Percentiles rank a stretch among this genome's conserved stretches.
phyloP scores from a whole-genome alignment of 2,113 vertebrate species.

The Platichthys stellatus region DNA sequence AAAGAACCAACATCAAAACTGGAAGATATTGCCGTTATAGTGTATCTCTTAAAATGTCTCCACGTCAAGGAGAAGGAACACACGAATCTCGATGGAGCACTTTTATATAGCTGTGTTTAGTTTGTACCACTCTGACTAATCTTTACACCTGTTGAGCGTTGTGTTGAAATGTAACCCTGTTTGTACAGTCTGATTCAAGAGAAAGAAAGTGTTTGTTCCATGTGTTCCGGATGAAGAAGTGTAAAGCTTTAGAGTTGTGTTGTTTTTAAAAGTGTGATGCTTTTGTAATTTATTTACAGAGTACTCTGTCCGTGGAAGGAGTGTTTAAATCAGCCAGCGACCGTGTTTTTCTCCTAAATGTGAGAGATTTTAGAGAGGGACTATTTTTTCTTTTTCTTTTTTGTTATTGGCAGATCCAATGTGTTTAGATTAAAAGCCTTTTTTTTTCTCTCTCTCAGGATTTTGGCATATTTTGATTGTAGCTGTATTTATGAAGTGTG shows the following conservation, averaged over 20 bases:
- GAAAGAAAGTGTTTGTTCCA: slow-evolving; percentile 32
- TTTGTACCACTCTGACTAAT: slow-evolving; percentile 56
- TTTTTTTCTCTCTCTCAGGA: slow-evolving; percentile 56
- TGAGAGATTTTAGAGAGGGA: slow-evolving; percentile 17
- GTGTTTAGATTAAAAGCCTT: slow-evolving; percentile 40
- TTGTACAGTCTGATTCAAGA: slow-evolving; percentile 63
- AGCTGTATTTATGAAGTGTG: slow-evolving; percentile 56
- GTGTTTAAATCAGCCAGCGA: slow-evolving; percentile 33
- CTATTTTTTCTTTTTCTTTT: slow-evolving; percentile 61
- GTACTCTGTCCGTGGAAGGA: slow-evolving; percentile 38
- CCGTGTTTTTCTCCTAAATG: slow-evolving; percentile 46
- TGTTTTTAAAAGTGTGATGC: slow-evolving; percentile 69
- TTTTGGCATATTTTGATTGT: slow-evolving; percentile 62
- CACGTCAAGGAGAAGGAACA: slow-evolving; percentile 15
- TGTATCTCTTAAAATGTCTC: slow-evolving; percentile 37
- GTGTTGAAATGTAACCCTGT: slow-evolving; percentile 55
- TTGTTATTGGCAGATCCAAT: slow-evolving; percentile 31
- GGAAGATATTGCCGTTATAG: slow-evolving; percentile 12
- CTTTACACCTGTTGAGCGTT: slow-evolving; percentile 62
- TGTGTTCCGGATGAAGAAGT: slow-evolving; percentile 46
- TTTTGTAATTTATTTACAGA: slow-evolving; percentile 77
- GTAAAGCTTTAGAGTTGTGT: slow-evolving; percentile 71
- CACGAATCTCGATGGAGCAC: slow-evolving; percentile 49
- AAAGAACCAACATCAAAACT: neutral
- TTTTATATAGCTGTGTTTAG: slow-evolving; percentile 66